Percentiles rank a stretch among this genome's conserved stretches.
These are phyloP conservation scores for Calephelis nemesis DNA, from an alignment of 1,140 invertebrate species.

Conservation along the genomic window DNA sequence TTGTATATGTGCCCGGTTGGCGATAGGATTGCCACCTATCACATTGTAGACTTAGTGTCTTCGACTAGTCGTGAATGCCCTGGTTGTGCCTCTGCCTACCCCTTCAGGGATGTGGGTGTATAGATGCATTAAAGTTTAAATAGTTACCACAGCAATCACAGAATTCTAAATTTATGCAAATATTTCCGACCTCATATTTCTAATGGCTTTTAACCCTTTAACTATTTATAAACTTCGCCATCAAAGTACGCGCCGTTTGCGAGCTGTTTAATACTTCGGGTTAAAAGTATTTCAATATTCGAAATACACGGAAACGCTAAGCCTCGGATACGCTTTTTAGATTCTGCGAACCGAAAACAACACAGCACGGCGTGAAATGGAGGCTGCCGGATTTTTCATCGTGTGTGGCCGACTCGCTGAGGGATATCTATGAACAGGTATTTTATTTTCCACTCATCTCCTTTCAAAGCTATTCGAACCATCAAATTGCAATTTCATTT, in stretches of 20 bases:
- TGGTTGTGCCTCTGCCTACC: too few species aligned
- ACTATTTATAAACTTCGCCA: conserved; percentile 4
- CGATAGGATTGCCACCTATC: too few species aligned
- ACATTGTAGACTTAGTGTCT: too few species aligned
- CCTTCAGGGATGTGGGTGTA: too few species aligned
- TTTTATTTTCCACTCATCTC: neutral
- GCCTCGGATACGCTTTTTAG: conserved; percentile 42
- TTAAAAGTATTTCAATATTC: conserved; percentile 1
- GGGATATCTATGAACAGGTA: conserved; percentile 83
- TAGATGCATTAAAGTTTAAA: neutral
- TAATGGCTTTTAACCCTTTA: conserved; percentile 1
- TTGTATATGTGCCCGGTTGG: too few species aligned
- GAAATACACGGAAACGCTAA: conserved; percentile 6
- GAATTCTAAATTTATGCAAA: neutral
- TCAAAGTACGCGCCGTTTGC: neutral
- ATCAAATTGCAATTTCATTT: too few species aligned
- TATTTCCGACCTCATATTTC: neutral
- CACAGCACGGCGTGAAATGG: conserved; percentile 83
- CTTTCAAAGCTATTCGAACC: conserved; percentile 5
- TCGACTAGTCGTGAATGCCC: too few species aligned
- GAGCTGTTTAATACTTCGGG: neutral
- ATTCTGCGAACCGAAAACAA: conserved; percentile 73
- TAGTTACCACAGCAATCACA: neutral
- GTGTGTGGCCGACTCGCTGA: conserved; percentile 84
- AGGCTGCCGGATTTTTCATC: conserved; percentile 85